Base-by-base conservation (phyloP, 2,888 invertebrate species). In the Melinaea menophilus region DNA sequence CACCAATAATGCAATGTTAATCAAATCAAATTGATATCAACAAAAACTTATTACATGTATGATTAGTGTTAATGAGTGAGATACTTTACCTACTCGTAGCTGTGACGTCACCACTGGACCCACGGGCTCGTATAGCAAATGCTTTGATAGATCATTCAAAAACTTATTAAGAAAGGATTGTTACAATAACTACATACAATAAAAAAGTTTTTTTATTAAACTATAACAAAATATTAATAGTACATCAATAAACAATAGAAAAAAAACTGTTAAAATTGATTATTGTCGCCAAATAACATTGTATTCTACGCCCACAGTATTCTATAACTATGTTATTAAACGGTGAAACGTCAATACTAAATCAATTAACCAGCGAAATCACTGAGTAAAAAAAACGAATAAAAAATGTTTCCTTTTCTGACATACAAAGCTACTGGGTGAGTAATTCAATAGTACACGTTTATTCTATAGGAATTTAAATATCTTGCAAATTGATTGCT, bases 61-160 rank as follows among this genome's bases (percentile, higher is more conserved):
- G 75, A 78, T 76, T 75, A 76, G 72, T 70, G 66, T 74, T 76
- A 75, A 78, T 77, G 71, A 79, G 70, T 68, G 69, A 65, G 65
- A 71, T 77, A 67, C 61, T 64, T 22, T 22, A 22, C 22, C 22
- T 22, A 22, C 22, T 77, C 75, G 75, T 65, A 61, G 47, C 55
- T 69, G 71, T 87, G 84, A 86, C 86, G 84, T 88, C 88, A 88
- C 63, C 76, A 65, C 13, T 9, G 22, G 51, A 22, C 59, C 75
- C 41, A 41, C 41, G 7, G 41, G 3, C 9, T 41, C 34, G 34
- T 34, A 45, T 5, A 54, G 22, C 31, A 51, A 54, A 41, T 51
- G 12, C 12, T 54, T 37, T 59, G 51, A 35, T 22, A 22, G 22
- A 22, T 22, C 22, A 22, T 22, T 22, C 22, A 22, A 22, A 22